Evolutionary conservation across 1,140 invertebrate species (phyloP).

Genomic region (Pseudomyrmex cubaensis): DNA sequence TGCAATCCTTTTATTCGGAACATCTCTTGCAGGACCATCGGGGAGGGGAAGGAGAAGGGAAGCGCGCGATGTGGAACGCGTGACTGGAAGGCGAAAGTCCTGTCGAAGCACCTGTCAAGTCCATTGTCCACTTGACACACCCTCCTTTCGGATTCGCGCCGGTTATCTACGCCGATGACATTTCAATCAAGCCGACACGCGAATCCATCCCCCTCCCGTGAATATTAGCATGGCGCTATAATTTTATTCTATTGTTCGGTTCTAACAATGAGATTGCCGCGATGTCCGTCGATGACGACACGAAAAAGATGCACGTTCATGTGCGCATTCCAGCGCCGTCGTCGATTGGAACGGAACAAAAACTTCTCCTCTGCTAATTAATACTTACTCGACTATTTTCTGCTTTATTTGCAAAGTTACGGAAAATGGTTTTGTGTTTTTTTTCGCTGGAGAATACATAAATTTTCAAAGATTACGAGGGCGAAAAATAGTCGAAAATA

Average conservation of each 20-base stretch:
- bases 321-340: conserved; percentile 24
- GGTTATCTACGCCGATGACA: conserved; percentile 56
- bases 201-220: conserved; percentile 33
- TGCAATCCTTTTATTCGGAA: background rate
- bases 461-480: background rate
- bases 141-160: conserved; percentile 53
- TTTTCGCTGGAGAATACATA: background rate
- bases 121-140: conserved; percentile 63
- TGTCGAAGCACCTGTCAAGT: conserved; percentile 61
- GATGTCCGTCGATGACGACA: conserved; percentile 8
- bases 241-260: conserved; percentile 61
- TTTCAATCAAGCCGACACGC: conserved; percentile 62
- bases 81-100: conserved; percentile 64
- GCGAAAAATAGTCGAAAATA: background rate
- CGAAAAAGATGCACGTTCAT: conserved; percentile 17
- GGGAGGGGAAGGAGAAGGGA: too few relatives aligned
- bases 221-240: conserved; percentile 63
- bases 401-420: too few relatives aligned
- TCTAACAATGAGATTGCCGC: conserved; percentile 46
- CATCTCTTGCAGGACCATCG: conserved; percentile 27
- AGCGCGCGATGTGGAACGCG: conserved; percentile 27
- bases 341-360: background rate
- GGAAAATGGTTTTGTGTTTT: background rate
- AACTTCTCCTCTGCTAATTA: conserved; percentile 24
- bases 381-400: background rate